Evolutionary conservation across 2,797 vertebrate species (phyloP), one percentile per base, ranked within the genome.

Genomic region (Melanotaenia boesemani): DNA sequence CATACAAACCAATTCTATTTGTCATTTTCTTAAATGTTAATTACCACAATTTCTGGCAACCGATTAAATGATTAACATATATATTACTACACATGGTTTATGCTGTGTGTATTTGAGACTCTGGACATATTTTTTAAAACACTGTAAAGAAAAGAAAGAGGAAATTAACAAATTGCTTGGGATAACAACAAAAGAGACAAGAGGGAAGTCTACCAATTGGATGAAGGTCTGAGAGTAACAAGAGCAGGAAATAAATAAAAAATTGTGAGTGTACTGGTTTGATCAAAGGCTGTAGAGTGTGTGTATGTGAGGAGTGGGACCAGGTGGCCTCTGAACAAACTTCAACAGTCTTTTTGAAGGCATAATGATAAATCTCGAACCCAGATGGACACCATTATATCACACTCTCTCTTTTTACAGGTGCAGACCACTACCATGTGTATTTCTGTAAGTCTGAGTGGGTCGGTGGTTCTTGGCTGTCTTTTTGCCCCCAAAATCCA

Each of bases 381-480:
- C 16, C 52, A 59, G 22, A 5, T 39, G 74, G 56, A 72, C 55
- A 18, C 67, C 44, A 96, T 96, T 67, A 94, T 95, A 4, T 91
- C 94, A 92, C 0, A 88, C 32, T 10, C 58, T 24, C 15, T 59
- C 58, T 67, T 20, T 57, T 48, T 39, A 28, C 94, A 99, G 98
- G 98, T 99, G 41, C 98, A 99, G 94, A 99, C 98, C 74, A 99
- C 98, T 69, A 99, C 98, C 75, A 98, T 99, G 97, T 99, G 98
- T 8, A 96, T 99, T 91, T 99, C 98, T 0, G 98, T 99, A 86
- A 99, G 98, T 82, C 96, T 99, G 90, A 99, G 98, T 0, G 98
- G 98, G 46, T 98, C 98, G 0, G 98, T 99, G 89, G 98, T 99
- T 58, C 96, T 99, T 0, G 98, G 98, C 83, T 99, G 98, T 88